These are phyloP conservation scores for Pituophis catenifer DNA, from an alignment of 2,113 vertebrate genomes.

Conservation along the genomic window DNA sequence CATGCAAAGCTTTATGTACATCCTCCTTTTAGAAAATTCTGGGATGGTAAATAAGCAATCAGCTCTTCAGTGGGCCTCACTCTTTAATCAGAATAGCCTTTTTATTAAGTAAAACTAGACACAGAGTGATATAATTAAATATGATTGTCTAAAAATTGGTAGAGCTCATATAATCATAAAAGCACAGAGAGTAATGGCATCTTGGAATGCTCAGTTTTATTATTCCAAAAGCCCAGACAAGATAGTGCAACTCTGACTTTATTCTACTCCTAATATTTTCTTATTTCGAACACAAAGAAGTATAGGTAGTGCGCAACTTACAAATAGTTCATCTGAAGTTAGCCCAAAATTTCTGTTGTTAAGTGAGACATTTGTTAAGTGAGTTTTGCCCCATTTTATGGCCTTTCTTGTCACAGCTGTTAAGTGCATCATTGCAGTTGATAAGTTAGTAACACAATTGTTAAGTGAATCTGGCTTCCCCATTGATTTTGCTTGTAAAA, in stretches of 20 bases:
- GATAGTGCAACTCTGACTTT: neutral
- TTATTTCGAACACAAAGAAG: neutral
- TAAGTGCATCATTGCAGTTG: neutral
- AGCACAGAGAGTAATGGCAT: neutral
- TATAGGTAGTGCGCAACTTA: neutral
- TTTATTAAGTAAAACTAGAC: neutral
- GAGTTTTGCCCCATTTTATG: neutral
- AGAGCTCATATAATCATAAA: neutral
- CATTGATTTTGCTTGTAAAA: neutral
- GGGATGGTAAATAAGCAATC: neutral
- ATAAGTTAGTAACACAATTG: neutral
- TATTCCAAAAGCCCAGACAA: neutral
- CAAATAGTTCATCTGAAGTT: too few relatives aligned
- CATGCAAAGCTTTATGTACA: neutral
- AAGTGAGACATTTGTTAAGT: neutral
- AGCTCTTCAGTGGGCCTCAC: neutral
- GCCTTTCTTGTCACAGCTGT: neutral
- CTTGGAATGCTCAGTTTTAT: neutral
- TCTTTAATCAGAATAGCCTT: neutral
- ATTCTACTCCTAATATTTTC: neutral
- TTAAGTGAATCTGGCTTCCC: neutral
- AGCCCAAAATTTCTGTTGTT: neutral
- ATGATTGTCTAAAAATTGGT: neutral
- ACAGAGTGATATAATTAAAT: neutral
- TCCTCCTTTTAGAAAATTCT: neutral